Conservation (phyloP, 2,888 invertebrate species). For the Sarcophaga carnaria region DNA sequence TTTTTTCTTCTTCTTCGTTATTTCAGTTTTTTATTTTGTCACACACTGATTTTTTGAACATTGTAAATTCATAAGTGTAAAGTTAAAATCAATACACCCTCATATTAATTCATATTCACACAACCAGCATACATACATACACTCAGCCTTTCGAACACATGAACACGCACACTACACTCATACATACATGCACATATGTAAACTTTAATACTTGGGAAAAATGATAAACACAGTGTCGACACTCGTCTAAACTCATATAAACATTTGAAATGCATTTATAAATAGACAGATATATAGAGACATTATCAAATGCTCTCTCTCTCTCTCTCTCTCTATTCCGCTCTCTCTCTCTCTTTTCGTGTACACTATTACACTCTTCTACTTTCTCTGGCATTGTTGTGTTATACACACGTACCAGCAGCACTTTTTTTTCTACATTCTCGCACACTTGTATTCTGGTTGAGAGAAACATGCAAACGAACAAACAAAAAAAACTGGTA, state of each 20-base stretch:
- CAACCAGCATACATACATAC: not conserved
- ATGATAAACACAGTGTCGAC: slow-evolving; percentile 3
- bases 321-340: not conserved
- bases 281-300: slow-evolving; percentile 24
- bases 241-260: not conserved
- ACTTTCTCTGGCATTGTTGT: not conserved
- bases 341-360: not conserved
- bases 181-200: not conserved
- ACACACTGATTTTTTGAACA: slow-evolving; percentile 33
- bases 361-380: not conserved
- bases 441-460: slow-evolving; percentile 40
- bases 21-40: not conserved
- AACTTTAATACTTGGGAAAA: not conserved
- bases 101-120: slow-evolving; percentile 43
- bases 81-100: slow-evolving; percentile 61
- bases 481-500: not conserved
- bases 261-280: slow-evolving; percentile 26
- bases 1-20: slow-evolving; percentile 12
- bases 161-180: not conserved
- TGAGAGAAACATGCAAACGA: slow-evolving; percentile 22
- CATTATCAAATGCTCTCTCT: not conserved
- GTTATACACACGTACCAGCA: not conserved
- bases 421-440: not conserved
- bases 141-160: not conserved
- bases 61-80: slow-evolving; percentile 65